These are phyloP conservation scores for Nannospalax galili DNA, from an alignment of 2,113 vertebrate genomes.

Conservation along the genomic window DNA sequence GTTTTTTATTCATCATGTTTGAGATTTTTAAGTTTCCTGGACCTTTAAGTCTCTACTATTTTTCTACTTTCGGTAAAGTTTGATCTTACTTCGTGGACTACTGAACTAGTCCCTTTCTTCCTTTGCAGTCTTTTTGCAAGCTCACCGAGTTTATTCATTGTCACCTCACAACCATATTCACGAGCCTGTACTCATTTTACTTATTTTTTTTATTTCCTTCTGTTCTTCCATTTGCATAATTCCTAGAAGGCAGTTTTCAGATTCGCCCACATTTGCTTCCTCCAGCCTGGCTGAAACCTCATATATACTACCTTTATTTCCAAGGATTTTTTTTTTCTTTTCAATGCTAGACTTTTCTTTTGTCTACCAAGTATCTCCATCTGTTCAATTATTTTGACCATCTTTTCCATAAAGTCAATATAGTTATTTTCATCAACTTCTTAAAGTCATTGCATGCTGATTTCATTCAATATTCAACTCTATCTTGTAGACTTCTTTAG, in stretches of 20 bases:
- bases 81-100: background rate
- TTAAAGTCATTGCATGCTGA: background rate
- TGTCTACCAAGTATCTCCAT: background rate
- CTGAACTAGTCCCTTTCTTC: background rate
- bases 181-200: background rate
- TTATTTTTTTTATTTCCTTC: background rate
- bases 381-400: background rate
- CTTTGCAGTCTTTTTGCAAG: background rate
- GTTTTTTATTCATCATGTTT: background rate
- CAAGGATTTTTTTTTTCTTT: constrained; percentile 12
- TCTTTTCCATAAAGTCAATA: background rate
- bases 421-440: background rate
- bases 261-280: background rate
- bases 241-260: background rate
- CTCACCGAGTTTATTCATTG: background rate
- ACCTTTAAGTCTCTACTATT: background rate
- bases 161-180: background rate
- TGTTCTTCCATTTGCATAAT: background rate
- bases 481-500: background rate
- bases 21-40: background rate
- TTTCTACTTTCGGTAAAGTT: background rate
- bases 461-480: background rate
- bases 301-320: background rate
- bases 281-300: background rate
- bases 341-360: background rate